These are phyloP conservation scores for Venturia canescens DNA, from an alignment of 1,140 invertebrate species.

Conservation along the genomic window DNA sequence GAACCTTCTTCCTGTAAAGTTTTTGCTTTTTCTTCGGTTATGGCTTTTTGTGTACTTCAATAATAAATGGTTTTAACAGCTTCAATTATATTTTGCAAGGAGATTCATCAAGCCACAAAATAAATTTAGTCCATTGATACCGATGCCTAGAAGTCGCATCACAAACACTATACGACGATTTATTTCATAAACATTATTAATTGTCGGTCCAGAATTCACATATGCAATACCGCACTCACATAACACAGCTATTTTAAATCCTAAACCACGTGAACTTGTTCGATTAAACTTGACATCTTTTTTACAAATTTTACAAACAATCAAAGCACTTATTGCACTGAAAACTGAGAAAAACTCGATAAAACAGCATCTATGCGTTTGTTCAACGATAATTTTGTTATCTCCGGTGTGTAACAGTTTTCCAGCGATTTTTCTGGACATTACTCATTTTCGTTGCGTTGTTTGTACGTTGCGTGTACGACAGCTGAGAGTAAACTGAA, in stretches of 20 bases:
- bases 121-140: conserved; percentile 43
- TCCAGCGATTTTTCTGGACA: conserved; percentile 35
- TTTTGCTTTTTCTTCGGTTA: conserved; percentile 32
- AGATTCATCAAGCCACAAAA: conserved; percentile 47
- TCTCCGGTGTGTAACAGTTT: conserved; percentile 42
- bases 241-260: conserved; percentile 49
- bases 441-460: conserved; percentile 39
- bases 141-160: conserved; percentile 47
- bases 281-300: conserved; percentile 46
- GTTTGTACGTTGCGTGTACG: conserved; percentile 43
- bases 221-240: conserved; percentile 46
- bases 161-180: conserved; percentile 46
- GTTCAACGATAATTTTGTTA: conserved; percentile 37
- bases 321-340: conserved; percentile 38
- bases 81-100: conserved; percentile 32
- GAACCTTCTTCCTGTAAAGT: conserved; percentile 30
- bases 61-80: conserved; percentile 38
- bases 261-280: conserved; percentile 44
- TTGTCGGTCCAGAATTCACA: conserved; percentile 46
- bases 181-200: conserved; percentile 48
- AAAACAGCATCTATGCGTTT: conserved; percentile 44
- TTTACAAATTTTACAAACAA: conserved; percentile 47
- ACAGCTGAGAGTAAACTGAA: conserved; percentile 44
- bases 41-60: conserved; percentile 29
- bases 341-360: conserved; percentile 50